Evolutionary conservation across 1,140 invertebrate genomes (phyloP), one percentile per base, ranked within the genome.

Genomic region (Copidosoma floridanum): DNA sequence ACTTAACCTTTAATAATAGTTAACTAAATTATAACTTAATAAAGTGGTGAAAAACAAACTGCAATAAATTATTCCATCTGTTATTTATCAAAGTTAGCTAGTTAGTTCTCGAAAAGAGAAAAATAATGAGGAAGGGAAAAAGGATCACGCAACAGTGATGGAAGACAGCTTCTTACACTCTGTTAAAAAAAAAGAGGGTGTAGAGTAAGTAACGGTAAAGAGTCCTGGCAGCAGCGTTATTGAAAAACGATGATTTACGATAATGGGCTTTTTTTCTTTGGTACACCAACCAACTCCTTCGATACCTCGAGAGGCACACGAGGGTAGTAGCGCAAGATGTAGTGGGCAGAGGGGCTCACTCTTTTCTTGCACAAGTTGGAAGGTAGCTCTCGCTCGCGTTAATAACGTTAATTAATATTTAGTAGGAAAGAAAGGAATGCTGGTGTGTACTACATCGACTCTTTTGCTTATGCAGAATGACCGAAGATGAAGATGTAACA

Each of bases 241-340:
- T 80, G 78, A 77, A 80, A 81, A 80, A 80, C 77, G 78, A 80
- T 80, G 79, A 81, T 79, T 80, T 80, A 81, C 78, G 77, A 76
- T 80, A 80, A 79, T 80, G 77, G 74, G 64, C 27, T 71, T 75
- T 76, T 80, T 77, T 71, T 53, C 64, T 65, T 23, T n/a, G n/a
- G n/a, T n/a, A n/a, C n/a, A 27, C 24, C 26, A 41, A 14, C 6
- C 29, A 32, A 12, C n/a, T n/a, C n/a, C n/a, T n/a, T n/a, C n/a
- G n/a, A 6, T 32, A 51, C 44, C 41, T 57, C 40, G n/a, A 14
- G n/a, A n/a, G n/a, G 8, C 55, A 29, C 18, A 6, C 8, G 14
- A 23, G 1, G n/a, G n/a, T n/a, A n/a, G n/a, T 48, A 55, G 52
- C 63, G 43, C 40, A 41, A n/a, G 40, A 21, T 52, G 48, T 58